Evolutionary conservation across 2,888 invertebrate genomes (phyloP).

Genomic region (Pycnomerus fuliginosus): DNA sequence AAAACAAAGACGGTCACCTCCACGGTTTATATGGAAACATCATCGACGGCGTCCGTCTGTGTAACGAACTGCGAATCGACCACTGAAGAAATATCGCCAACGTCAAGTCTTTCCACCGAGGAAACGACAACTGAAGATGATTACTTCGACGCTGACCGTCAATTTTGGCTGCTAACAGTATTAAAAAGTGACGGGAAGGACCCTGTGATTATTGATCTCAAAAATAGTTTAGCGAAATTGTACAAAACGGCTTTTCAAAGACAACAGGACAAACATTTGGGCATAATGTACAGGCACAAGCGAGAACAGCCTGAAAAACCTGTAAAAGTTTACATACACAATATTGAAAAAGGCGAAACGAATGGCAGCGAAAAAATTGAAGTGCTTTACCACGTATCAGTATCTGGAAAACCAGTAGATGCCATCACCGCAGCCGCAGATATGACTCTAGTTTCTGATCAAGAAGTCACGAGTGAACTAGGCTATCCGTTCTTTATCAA

Average conservation of each 20-base stretch:
- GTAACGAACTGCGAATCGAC: too few species aligned
- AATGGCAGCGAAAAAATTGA: constrained; percentile 55
- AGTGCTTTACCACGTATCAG: constrained; percentile 78
- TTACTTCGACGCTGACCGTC: constrained; percentile 58
- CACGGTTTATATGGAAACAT: constrained; percentile 65
- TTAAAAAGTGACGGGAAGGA: constrained; percentile 59
- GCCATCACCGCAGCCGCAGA: constrained; percentile 80
- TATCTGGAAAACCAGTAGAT: constrained; percentile 76
- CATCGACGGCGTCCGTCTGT: constrained; percentile 31
- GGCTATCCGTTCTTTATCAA: constrained; percentile 78
- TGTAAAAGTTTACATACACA: constrained; percentile 68
- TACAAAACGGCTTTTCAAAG: constrained; percentile 80
- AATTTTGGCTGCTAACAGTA: constrained; percentile 82
- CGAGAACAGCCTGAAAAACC: constrained; percentile 53
- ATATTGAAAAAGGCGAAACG: constrained; percentile 57
- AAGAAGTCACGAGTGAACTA: constrained; percentile 72
- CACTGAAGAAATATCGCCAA: constrained; percentile 58
- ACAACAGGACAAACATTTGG: constrained; percentile 80
- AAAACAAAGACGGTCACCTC: constrained; percentile 70
- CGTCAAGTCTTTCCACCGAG: constrained; percentile 40
- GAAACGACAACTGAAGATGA: constrained; percentile 32
- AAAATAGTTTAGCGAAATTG: constrained; percentile 71
- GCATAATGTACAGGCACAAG: constrained; percentile 53
- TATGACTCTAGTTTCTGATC: constrained; percentile 77
- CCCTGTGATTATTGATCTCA: constrained; percentile 60